Evolutionary conservation across 1,140 invertebrate genomes (phyloP).

Genomic region (Lordiphosa mommai): DNA sequence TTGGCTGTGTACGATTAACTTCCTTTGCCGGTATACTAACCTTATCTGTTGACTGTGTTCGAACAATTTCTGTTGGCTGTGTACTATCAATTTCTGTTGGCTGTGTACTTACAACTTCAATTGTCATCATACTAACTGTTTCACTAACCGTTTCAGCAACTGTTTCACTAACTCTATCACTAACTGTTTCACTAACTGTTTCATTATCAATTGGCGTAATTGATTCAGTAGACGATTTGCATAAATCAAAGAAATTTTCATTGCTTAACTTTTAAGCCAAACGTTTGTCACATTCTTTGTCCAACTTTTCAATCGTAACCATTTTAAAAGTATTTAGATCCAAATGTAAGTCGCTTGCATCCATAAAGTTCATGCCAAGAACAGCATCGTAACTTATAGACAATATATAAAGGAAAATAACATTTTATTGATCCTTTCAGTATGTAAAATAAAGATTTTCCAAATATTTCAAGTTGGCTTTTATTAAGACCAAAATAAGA

Average conservation of each 20-base stretch:
- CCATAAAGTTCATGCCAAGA: slow-evolving; percentile 2
- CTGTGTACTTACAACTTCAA: no score
- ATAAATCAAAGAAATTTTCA: no score
- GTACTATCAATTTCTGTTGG: no score
- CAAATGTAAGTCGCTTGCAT: background rate
- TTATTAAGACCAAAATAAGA: slow-evolving; percentile 5
- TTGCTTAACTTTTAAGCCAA: background rate
- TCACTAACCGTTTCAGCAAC: background rate
- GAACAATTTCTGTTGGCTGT: no score
- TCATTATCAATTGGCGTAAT: no score
- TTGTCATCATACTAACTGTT: background rate
- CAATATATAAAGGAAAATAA: slow-evolving; percentile 6
- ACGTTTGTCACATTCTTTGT: background rate
- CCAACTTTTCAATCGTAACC: background rate
- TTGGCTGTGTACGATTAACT: no score
- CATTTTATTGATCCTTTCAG: slow-evolving; percentile 8
- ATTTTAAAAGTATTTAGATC: background rate
- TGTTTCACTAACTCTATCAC: background rate
- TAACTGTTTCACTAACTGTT: background rate
- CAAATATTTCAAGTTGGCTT: slow-evolving; percentile 1
- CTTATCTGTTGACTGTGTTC: no score
- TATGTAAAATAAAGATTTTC: background rate
- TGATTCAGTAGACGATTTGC: no score
- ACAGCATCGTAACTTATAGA: slow-evolving; percentile 2
- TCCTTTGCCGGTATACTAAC: no score